Evolutionary conservation across 1,140 invertebrate genomes (phyloP).

Genomic region (Octopus sinensis): DNA sequence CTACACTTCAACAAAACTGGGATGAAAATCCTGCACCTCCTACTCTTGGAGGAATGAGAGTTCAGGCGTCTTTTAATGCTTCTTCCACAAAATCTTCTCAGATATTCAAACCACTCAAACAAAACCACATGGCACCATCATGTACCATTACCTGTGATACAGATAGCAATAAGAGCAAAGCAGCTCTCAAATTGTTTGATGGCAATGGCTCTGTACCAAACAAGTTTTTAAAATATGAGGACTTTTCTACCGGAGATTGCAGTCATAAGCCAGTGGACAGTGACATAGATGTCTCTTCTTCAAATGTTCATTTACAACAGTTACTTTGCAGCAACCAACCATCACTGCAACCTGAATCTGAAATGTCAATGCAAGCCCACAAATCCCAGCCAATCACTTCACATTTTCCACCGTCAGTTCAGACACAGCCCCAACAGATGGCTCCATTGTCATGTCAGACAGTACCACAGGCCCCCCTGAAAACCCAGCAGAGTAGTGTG

Average conservation of each 20-base stretch:
- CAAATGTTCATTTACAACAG: not conserved
- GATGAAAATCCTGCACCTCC: not conserved
- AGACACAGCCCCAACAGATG: not conserved
- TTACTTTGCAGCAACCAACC: not conserved
- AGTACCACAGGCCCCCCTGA: not conserved
- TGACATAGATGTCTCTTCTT: conserved; percentile 9
- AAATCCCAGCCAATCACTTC: not conserved
- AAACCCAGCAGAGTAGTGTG: conserved; percentile 4
- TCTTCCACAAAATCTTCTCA: not conserved
- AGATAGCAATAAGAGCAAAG: not conserved
- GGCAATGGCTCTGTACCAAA: not conserved
- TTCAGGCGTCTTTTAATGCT: not conserved
- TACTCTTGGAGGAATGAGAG: not conserved
- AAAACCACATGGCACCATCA: not conserved
- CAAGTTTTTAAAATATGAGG: not conserved
- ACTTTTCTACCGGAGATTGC: not conserved
- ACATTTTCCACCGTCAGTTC: too few relatives aligned
- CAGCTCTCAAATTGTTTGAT: not conserved
- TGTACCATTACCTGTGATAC: not conserved
- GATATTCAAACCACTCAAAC: conserved; percentile 1
- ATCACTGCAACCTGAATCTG: not conserved
- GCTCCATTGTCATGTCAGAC: not conserved
- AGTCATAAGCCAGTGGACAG: not conserved
- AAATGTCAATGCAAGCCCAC: not conserved
- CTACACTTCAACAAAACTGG: not conserved